phyloP scores from a whole-genome alignment of 2,888 invertebrate genomes.

The Coleophora flavipennella region DNA sequence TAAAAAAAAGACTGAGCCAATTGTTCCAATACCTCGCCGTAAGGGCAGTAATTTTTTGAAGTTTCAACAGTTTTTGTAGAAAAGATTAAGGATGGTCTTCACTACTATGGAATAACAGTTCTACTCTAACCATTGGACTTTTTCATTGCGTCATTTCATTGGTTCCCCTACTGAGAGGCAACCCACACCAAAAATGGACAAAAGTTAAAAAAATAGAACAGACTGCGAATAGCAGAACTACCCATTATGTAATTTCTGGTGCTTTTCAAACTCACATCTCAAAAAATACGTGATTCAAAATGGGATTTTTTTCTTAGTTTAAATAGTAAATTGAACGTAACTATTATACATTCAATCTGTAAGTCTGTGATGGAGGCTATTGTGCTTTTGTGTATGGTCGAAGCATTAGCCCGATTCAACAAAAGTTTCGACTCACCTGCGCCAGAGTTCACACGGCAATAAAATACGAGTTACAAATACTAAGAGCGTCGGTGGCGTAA shows the following conservation, averaged over 20 bases:
- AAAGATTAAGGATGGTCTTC: too few relatives aligned
- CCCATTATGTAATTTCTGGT: constrained; percentile 14
- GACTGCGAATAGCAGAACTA: constrained; percentile 9
- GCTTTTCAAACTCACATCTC: constrained; percentile 2
- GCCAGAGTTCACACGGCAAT: constrained; percentile 43
- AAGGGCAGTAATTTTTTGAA: too few relatives aligned
- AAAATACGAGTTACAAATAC: constrained; percentile 32
- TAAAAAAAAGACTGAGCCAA: too few relatives aligned
- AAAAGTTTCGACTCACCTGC: constrained; percentile 29
- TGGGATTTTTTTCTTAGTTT: constrained; percentile 22
- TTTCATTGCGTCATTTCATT: too few relatives aligned
- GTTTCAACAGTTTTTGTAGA: too few relatives aligned
- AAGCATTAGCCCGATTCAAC: constrained; percentile 20
- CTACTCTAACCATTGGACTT: too few relatives aligned
- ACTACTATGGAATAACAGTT: too few relatives aligned
- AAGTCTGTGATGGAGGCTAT: too few relatives aligned
- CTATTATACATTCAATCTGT: too few relatives aligned
- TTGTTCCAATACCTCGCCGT: too few relatives aligned
- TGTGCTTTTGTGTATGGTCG: constrained; percentile 25
- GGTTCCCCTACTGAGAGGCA: too few relatives aligned
- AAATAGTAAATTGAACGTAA: constrained; percentile 15
- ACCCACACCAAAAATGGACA: neutral
- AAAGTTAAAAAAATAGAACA: neutral
- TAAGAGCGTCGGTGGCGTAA: too few relatives aligned
- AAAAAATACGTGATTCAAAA: constrained; percentile 25